Percentiles rank a stretch among this genome's conserved stretches.
These are phyloP conservation scores for Drosophila dunni DNA, from an alignment of 1,140 invertebrate species.

Conservation along the genomic window DNA sequence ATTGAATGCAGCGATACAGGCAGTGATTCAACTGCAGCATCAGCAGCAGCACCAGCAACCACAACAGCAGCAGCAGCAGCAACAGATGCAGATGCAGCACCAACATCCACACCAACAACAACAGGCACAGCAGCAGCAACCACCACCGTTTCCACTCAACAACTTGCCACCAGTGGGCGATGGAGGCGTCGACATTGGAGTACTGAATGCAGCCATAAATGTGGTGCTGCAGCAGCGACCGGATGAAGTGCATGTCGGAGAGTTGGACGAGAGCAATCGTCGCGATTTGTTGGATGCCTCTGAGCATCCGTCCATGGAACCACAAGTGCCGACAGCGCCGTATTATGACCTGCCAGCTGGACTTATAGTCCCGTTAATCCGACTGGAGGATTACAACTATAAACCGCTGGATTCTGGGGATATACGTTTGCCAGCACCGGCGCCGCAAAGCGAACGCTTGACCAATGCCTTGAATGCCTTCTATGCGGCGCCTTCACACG, in stretches of 20 bases:
- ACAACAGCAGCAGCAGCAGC: slow-evolving; percentile 47
- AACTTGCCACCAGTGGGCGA: slow-evolving; percentile 25
- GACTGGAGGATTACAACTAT: slow-evolving; percentile 96
- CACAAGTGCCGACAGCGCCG: slow-evolving; percentile 94
- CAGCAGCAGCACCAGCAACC: slow-evolving; percentile 53
- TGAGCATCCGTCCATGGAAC: slow-evolving; percentile 86
- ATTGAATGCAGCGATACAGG: slow-evolving; percentile 76
- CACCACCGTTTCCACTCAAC: slow-evolving; percentile 26
- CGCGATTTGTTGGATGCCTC: slow-evolving; percentile 20
- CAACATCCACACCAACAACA: slow-evolving; percentile 39
- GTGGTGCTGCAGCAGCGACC: slow-evolving; percentile 71
- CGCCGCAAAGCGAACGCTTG: slow-evolving; percentile 95
- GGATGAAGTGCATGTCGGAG: slow-evolving; percentile 28
- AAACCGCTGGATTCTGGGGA: slow-evolving; percentile 94
- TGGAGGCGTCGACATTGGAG: slow-evolving; percentile 54
- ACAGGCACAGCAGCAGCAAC: slow-evolving; percentile 31
- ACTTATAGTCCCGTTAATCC: slow-evolving; percentile 95
- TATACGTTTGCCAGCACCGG: slow-evolving; percentile 96
- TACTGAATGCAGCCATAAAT: slow-evolving; percentile 71
- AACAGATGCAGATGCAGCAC: background rate
- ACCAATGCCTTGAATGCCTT: slow-evolving; percentile 97
- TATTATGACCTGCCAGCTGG: slow-evolving; percentile 98
- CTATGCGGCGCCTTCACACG: slow-evolving; percentile 96
- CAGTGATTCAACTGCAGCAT: slow-evolving; percentile 79
- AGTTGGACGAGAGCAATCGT: slow-evolving; percentile 37